Evolutionary conservation across 2,797 vertebrate genomes (phyloP).

Genomic region (Acrocephalus scirpaceus): DNA sequence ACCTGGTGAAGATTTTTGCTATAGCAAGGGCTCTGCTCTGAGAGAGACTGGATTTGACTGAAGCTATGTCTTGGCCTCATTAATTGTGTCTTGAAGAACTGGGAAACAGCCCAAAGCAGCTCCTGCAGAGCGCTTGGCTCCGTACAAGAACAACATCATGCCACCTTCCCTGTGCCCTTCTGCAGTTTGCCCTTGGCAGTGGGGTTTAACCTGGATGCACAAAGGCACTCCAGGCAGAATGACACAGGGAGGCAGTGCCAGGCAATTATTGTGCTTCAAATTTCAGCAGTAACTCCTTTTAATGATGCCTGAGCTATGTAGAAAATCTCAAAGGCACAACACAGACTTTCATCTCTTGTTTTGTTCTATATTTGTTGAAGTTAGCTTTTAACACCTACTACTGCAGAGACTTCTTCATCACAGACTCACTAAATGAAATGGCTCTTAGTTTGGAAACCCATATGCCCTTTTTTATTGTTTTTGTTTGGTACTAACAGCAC

Average conservation of each 20-base stretch:
- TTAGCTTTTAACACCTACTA: not conserved
- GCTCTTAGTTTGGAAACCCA: not conserved
- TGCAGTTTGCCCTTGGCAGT: not conserved
- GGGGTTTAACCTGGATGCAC: not conserved
- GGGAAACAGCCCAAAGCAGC: not conserved
- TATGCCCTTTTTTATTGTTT: not conserved
- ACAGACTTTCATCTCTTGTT: not conserved
- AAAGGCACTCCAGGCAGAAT: not conserved
- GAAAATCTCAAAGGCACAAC: not conserved
- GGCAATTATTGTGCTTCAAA: not conserved
- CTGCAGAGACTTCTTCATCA: not conserved
- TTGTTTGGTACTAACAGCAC: not conserved
- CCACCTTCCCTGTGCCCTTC: not conserved
- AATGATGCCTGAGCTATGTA: not conserved
- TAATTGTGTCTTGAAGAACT: not conserved
- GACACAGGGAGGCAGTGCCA: not conserved
- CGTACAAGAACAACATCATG: rapidly evolving
- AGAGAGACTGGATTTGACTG: not conserved
- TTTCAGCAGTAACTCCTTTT: not conserved
- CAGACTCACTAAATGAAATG: not conserved
- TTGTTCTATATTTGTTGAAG: not conserved
- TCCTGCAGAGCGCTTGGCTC: not conserved
- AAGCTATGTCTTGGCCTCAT: not conserved
- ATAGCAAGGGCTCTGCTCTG: not conserved
- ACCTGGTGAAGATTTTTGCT: not conserved